These are phyloP conservation scores for Cyaniris semiargus DNA, from an alignment of 2,888 invertebrate species.

Conservation along the genomic window DNA sequence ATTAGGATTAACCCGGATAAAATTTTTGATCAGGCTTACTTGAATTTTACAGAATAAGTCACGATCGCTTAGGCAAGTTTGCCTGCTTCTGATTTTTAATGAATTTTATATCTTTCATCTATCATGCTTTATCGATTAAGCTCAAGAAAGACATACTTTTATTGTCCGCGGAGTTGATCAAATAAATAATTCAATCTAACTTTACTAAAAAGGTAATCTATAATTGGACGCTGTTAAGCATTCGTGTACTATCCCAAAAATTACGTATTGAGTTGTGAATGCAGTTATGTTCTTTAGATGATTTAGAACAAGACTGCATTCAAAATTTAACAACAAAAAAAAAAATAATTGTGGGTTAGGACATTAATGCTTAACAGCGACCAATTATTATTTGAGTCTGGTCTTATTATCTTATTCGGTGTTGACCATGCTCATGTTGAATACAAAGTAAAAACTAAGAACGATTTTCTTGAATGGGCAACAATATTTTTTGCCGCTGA, in stretches of 20 bases:
- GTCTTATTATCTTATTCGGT: background rate
- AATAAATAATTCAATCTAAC: background rate
- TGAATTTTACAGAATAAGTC: background rate
- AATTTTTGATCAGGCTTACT: background rate
- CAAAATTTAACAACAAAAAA: too few relatives aligned
- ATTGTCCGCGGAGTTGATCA: background rate
- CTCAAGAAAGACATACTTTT: too few relatives aligned
- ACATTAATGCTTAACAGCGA: too few relatives aligned
- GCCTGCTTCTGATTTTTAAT: background rate
- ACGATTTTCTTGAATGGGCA: background rate
- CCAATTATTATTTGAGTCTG: too few relatives aligned
- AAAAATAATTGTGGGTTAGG: too few relatives aligned
- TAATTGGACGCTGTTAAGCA: too few relatives aligned
- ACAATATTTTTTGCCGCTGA: background rate
- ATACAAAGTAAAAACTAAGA: background rate
- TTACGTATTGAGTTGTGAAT: too few relatives aligned
- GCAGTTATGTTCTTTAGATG: too few relatives aligned
- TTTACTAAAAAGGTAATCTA: too few relatives aligned
- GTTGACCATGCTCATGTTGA: background rate
- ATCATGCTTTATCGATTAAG: background rate
- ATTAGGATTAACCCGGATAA: slow-evolving; percentile 35
- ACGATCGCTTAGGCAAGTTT: background rate
- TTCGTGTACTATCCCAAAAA: too few relatives aligned
- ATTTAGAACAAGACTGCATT: too few relatives aligned
- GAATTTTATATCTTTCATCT: background rate